These are phyloP conservation scores for Crotalus tigris DNA, from an alignment of 2,113 vertebrate genomes.

Conservation along the genomic window DNA sequence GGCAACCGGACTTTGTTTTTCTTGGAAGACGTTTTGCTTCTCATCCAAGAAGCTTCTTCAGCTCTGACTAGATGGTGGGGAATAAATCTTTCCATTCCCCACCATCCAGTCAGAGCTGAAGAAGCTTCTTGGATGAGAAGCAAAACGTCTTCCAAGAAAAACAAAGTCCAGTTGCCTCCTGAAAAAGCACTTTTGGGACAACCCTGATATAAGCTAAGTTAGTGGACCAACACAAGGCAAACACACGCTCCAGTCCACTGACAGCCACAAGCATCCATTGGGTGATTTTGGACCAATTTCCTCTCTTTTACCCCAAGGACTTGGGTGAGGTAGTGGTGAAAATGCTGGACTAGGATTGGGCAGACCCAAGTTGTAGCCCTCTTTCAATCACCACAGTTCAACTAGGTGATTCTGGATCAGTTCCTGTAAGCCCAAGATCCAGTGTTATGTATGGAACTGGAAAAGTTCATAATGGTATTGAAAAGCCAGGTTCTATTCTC, in stretches of 20 bases:
- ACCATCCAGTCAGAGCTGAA: too few species aligned
- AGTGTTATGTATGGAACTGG: neutral
- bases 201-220: neutral
- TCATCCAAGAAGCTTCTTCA: neutral
- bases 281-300: neutral
- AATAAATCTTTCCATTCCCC: too few species aligned
- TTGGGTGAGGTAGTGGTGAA: neutral
- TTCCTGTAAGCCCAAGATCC: neutral
- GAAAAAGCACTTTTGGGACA: too few species aligned
- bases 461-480: neutral
- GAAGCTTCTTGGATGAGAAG: too few species aligned
- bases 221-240: neutral
- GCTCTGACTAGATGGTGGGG: too few species aligned
- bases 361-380: neutral
- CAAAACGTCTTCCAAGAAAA: too few species aligned
- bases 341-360: neutral
- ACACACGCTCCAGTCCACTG: neutral
- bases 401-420: neutral
- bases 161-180: too few species aligned
- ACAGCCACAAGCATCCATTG: neutral
- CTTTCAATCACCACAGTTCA: neutral
- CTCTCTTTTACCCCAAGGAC: neutral
- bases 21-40: too few species aligned
- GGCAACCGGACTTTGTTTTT: too few species aligned
- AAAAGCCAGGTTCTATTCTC: neutral